Conservation (phyloP, 2,797 vertebrate genomes). For the Gorsachius magnificus region DNA sequence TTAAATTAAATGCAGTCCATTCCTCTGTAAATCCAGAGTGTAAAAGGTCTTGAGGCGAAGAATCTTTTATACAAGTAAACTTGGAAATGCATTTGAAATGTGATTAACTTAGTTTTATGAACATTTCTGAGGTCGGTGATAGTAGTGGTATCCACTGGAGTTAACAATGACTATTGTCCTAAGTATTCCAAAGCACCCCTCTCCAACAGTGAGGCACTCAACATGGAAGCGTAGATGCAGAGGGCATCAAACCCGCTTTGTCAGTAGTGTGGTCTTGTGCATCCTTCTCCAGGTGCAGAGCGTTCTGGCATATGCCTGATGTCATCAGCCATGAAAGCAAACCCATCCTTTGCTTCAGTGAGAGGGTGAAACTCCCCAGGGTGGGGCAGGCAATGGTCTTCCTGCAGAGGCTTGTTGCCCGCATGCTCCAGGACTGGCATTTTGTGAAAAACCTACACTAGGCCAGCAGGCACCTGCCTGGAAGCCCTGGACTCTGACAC, state of each 20-base stretch:
- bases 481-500: not conserved
- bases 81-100: not conserved
- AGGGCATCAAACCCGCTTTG: not conserved
- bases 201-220: fast-evolving
- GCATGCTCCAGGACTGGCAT: not conserved
- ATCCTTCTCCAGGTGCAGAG: not conserved
- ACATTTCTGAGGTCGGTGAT: not conserved
- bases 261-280: not conserved
- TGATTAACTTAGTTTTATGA: not conserved
- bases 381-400: not conserved
- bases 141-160: not conserved
- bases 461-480: not conserved
- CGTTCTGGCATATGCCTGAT: fast-evolving
- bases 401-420: fast-evolving
- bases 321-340: fast-evolving
- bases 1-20: not conserved
- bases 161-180: fast-evolving
- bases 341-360: not conserved
- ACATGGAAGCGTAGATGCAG: fast-evolving
- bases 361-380: not conserved
- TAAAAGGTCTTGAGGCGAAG: not conserved
- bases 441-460: not conserved
- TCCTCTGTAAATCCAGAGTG: not conserved
- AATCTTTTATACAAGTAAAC: not conserved
- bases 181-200: not conserved